Base-by-base conservation (phyloP, 2,888 invertebrate genomes). In the Caenorhabditis doughertyi region DNA sequence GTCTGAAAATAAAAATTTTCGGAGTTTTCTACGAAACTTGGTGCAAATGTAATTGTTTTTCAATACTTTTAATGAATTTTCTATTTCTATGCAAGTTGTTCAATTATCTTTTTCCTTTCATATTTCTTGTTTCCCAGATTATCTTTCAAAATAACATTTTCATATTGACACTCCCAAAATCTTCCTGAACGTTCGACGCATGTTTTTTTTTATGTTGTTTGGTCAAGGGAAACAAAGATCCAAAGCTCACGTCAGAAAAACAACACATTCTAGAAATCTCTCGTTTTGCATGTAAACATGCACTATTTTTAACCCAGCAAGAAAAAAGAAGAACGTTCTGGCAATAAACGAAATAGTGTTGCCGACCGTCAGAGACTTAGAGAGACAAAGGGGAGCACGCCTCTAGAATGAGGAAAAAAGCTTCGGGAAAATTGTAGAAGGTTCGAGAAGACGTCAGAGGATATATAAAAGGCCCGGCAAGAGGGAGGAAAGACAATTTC, bases 1-100 rank as follows among this genome's bases (percentile, higher is more conserved):
- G 77, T 83, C 88, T 89, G 81, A 64, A 77, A 67, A 21, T 35
- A 47, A 5, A 47, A 5, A 18, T 3, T 47, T 18, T 47, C n/a
- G 18, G 8, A 47, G n/a, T n/a, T n/a, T n/a, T n/a, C n/a, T n/a
- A n/a, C n/a, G n/a, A n/a, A n/a, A n/a, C n/a, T n/a, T n/a, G n/a
- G n/a, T n/a, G n/a, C n/a, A n/a, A n/a, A n/a, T n/a, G n/a, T n/a
- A n/a, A n/a, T n/a, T n/a, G n/a, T n/a, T n/a, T n/a, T n/a, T n/a
- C n/a, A n/a, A n/a, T n/a, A n/a, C n/a, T n/a, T n/a, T n/a, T n/a
- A n/a, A n/a, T n/a, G n/a, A n/a, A n/a, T n/a, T n/a, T n/a, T n/a
- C n/a, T n/a, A n/a, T n/a, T n/a, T n/a, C n/a, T n/a, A n/a, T n/a
- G n/a, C n/a, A n/a, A n/a, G n/a, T n/a, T n/a, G n/a, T n/a, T n/a